A percentile compares a stretch with the other conserved stretches of the same genome.
These are phyloP conservation scores for Schizothorax lantsangensis DNA, from an alignment of 2,797 vertebrate species.

Conservation along the genomic window DNA sequence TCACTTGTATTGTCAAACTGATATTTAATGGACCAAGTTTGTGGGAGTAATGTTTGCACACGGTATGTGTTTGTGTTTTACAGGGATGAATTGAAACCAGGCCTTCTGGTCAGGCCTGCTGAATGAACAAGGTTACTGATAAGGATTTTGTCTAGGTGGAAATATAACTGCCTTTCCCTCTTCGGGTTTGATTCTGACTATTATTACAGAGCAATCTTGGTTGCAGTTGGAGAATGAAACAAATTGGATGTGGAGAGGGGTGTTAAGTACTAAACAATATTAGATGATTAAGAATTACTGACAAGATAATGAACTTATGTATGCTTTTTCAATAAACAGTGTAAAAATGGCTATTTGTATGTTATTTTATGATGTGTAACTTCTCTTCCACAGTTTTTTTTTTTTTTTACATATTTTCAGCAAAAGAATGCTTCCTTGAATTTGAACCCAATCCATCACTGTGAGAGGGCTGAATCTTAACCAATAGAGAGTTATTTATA, in stretches of 20 bases:
- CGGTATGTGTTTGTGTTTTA: conserved; percentile 17
- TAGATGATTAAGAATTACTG: conserved; percentile 54
- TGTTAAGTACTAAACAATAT: conserved; percentile 62
- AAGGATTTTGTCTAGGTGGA: conserved; percentile 1
- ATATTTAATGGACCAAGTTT: conserved; percentile 39
- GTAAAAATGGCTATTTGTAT: conserved; percentile 44
- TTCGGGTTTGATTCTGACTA: conserved; percentile 4
- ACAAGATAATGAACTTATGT: conserved; percentile 57
- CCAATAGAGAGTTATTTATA: conserved; percentile 19
- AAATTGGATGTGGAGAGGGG: conserved; percentile 54
- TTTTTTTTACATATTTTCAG: not conserved
- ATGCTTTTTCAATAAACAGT: conserved; percentile 74
- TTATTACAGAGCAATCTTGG: conserved; percentile 18
- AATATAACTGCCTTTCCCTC: conserved; percentile 26
- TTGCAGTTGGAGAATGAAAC: conserved; percentile 30
- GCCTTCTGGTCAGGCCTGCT: conserved; percentile 10
- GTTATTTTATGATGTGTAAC: not conserved
- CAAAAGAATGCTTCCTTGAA: conserved; percentile 38
- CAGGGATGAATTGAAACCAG: conserved; percentile 11
- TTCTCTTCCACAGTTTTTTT: not conserved
- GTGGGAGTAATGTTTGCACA: conserved; percentile 2
- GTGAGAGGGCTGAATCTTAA: conserved; percentile 31
- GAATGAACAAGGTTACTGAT: conserved; percentile 24
- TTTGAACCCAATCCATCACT: conserved; percentile 46
- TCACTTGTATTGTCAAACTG: not conserved